Base-by-base conservation (phyloP, 2,797 vertebrate genomes). In the Pygocentrus nattereri region DNA sequence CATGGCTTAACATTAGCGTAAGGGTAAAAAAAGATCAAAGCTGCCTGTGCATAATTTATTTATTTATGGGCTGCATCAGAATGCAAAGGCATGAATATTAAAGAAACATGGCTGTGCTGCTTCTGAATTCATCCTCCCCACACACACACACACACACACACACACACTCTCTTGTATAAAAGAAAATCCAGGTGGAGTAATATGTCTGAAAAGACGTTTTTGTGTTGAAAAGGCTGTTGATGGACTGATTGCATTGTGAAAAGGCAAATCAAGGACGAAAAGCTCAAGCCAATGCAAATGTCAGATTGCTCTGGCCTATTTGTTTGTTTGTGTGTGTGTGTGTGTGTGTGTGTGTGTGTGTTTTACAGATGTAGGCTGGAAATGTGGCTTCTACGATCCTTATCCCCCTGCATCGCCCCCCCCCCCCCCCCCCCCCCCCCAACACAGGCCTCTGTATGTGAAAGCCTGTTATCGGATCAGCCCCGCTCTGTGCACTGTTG, bases 51-150 rank as follows among this genome's bases (percentile, higher is more conserved):
- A 67, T 54, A 47, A 71, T 79, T 81, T 77, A 86, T 86, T 86
- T 79, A 83, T 84, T 71, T 77, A 74, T 44, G 56, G 44, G 49
- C 54, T 72, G 52, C 82, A 82, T 85, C 67, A 84, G 74, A 82
- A 86, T 78, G 69, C 82, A 79, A 58, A 71, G 7, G 23, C 21
- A 62, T 81, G 75, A 84, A 84, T 87, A 84, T 81, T 74, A 79
- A 75, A 19, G 41, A 56, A 4, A 44, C 7, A 15, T 41, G 31
- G 4, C 34, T 74, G 73, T 41, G 7, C 47, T 59, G 59, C 44
- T 38, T 38, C 8, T 27, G 12, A 34, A n/a, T 74, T 74, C 11
- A 59, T 23, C 74, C 25, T 18, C 18, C 15, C 56, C 61, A 58
- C 71, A 10, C 44, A 38, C 70, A 23, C 50, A 16, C 61, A 44